Evolutionary conservation across 2,888 invertebrate species (phyloP).

Genomic region (Himalopsyche kuldschensis): DNA sequence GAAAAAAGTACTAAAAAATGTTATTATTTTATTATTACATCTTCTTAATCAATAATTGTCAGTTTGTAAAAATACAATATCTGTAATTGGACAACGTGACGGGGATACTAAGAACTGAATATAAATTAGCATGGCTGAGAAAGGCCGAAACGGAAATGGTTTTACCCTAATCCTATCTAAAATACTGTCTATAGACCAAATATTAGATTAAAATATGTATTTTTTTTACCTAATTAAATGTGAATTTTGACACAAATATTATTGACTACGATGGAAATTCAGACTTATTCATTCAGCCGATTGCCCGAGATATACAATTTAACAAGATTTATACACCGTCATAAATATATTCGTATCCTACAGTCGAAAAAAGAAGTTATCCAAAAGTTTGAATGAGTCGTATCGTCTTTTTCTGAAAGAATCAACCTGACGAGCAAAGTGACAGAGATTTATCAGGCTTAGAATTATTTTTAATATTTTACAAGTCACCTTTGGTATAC

Average conservation of each 20-base stretch:
- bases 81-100: too few relatives aligned
- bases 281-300: neutral
- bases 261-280: neutral
- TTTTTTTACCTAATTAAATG: neutral
- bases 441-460: neutral
- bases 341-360: neutral
- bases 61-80: too few relatives aligned
- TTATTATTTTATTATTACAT: too few relatives aligned
- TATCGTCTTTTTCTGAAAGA: neutral
- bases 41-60: too few relatives aligned
- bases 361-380: neutral
- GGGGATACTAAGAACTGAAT: too few relatives aligned
- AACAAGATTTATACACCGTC: neutral
- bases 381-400: neutral
- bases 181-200: neutral
- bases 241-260: neutral
- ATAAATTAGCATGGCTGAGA: too few relatives aligned
- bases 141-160: too few relatives aligned
- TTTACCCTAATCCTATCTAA: neutral
- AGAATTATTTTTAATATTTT: neutral
- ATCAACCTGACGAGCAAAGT: neutral
- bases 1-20: too few relatives aligned
- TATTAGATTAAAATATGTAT: neutral
- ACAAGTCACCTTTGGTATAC: neutral
- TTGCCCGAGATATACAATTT: neutral